Evolutionary conservation across 2,113 vertebrate genomes (phyloP).

Genomic region (Sciurus niger): DNA sequence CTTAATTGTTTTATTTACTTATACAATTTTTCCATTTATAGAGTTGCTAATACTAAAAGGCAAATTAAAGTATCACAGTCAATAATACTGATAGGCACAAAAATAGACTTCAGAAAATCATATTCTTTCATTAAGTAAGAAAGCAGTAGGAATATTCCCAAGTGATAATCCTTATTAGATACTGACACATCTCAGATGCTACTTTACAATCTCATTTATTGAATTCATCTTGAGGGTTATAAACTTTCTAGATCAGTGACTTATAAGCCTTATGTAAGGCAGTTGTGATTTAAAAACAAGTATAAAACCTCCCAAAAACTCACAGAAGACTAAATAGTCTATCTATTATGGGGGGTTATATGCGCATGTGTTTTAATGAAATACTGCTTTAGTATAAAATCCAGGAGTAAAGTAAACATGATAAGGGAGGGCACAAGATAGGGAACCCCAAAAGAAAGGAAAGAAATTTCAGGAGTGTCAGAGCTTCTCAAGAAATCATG

Average conservation of each 20-base stretch:
- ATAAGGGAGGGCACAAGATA: background rate
- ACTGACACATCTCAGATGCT: conserved; percentile 48
- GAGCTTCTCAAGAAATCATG: conserved; percentile 58
- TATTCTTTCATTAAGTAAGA: conserved; percentile 34
- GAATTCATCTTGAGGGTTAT: conserved; percentile 46
- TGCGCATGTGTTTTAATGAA: conserved; percentile 15
- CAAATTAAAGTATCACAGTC: background rate
- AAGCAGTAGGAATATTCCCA: conserved; percentile 46
- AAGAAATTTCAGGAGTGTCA: background rate
- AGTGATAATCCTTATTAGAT: conserved; percentile 45
- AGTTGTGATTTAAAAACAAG: conserved; percentile 69
- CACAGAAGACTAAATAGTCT: conserved; percentile 11
- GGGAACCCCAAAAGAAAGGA: background rate
- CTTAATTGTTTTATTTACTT: conserved; percentile 59
- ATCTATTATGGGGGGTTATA: background rate
- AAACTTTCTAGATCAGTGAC: conserved; percentile 47
- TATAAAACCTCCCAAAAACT: conserved; percentile 7
- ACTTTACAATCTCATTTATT: conserved; percentile 64
- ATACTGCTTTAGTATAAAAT: background rate
- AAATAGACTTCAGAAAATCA: conserved; percentile 54
- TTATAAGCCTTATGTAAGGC: conserved; percentile 53
- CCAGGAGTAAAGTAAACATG: conserved; percentile 7
- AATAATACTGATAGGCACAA: conserved; percentile 23
- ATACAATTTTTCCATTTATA: background rate
- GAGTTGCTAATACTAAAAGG: conserved; percentile 53